Percentiles rank a stretch among this genome's conserved stretches.
These are phyloP conservation scores for Hymenopus coronatus DNA, from an alignment of 2,888 invertebrate species.

Conservation along the genomic window DNA sequence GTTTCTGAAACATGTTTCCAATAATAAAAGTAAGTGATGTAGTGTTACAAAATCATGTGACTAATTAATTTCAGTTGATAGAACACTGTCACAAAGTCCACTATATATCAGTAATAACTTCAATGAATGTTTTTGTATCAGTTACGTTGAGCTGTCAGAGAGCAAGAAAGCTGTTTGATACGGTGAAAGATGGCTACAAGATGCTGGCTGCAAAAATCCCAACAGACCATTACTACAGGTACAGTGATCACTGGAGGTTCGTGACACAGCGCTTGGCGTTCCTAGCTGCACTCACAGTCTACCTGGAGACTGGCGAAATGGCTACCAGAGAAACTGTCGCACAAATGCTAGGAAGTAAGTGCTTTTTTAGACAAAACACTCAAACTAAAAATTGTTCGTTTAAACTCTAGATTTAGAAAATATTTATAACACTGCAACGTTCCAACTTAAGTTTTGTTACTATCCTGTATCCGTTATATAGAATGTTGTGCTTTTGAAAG, in stretches of 20 bases:
- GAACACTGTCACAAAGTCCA: no score
- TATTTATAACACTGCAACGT: no score
- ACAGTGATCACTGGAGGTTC: conserved; percentile 84
- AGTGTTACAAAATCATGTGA: no score
- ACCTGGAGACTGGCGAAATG: conserved; percentile 74
- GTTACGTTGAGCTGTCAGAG: conserved; percentile 62
- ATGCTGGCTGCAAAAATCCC: conserved; percentile 67
- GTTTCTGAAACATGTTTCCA: no score
- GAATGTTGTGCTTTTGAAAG: no score
- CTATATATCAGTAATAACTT: no score
- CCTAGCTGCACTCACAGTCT: conserved; percentile 72
- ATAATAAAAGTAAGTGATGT: no score
- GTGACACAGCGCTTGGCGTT: conserved; percentile 79
- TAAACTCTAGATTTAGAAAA: no score
- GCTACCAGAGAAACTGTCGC: conserved; percentile 73
- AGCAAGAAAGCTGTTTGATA: conserved; percentile 64
- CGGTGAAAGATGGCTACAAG: conserved; percentile 62
- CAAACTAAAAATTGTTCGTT: no score
- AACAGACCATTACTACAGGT: conserved; percentile 77
- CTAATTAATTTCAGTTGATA: no score
- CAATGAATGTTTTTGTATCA: conserved; percentile 39
- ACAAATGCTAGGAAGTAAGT: conserved; percentile 72
- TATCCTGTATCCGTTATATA: no score
- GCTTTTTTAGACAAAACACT: not conserved
- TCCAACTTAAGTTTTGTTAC: no score